These are phyloP conservation scores for Anguilla anguilla DNA, from an alignment of 2,797 vertebrate species.

Conservation along the genomic window DNA sequence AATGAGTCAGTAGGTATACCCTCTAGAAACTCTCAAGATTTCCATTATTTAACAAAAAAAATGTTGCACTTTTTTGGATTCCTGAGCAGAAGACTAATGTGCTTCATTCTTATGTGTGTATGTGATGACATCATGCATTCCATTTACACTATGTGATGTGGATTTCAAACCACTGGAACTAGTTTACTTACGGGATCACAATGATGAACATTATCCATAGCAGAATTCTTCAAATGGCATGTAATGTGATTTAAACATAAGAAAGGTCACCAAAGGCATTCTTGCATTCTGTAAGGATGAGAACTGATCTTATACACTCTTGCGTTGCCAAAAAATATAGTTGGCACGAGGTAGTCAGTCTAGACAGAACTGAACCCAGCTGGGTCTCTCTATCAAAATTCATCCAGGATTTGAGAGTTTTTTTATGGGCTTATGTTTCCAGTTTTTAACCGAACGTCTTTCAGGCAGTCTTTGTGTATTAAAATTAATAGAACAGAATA, in stretches of 20 bases:
- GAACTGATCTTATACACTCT: background rate
- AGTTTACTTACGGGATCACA: background rate
- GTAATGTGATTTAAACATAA: slow-evolving; percentile 7
- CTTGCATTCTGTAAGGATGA: slow-evolving; percentile 12
- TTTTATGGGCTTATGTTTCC: too few species aligned
- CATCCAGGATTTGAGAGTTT: too few species aligned
- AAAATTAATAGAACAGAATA: too few species aligned
- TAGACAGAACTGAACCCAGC: background rate
- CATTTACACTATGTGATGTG: slow-evolving; percentile 1
- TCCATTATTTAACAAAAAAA: background rate
- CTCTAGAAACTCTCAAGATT: background rate
- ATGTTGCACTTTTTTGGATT: background rate
- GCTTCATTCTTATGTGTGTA: background rate
- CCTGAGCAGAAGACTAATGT: background rate
- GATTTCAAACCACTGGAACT: slow-evolving; percentile 3
- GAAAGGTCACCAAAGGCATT: background rate
- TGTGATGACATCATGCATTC: background rate
- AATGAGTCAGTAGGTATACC: background rate
- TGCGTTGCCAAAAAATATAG: background rate
- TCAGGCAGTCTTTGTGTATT: too few species aligned
- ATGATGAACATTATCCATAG: background rate
- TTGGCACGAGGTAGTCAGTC: background rate
- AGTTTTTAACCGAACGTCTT: too few species aligned
- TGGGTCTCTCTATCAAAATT: too few species aligned
- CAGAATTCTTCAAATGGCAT: background rate